These are phyloP conservation scores for Bucco capensis DNA, from an alignment of 2,113 vertebrate species.

Conservation along the genomic window DNA sequence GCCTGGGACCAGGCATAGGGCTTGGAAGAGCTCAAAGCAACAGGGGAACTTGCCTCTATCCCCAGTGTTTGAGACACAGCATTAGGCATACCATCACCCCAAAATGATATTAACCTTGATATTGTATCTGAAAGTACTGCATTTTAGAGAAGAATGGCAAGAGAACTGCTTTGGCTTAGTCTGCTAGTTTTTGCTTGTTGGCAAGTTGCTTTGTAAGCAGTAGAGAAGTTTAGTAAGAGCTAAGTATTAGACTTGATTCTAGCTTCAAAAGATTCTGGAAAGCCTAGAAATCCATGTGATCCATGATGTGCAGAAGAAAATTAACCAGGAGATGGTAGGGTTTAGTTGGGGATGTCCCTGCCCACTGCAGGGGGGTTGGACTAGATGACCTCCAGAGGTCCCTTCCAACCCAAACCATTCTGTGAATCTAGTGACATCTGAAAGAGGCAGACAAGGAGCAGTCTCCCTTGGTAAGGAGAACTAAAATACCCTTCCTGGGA, in stretches of 20 bases:
- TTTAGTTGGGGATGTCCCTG: no score
- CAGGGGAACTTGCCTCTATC: not conserved
- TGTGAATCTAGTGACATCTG: conserved; percentile 70
- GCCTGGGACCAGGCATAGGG: not conserved
- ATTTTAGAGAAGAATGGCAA: not conserved
- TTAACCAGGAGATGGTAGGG: conserved; percentile 66
- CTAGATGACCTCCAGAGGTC: no score
- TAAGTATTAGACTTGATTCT: not conserved
- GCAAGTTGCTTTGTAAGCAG: not conserved
- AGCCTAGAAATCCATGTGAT: conserved; percentile 77
- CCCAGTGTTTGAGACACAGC: not conserved
- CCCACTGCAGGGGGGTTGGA: no score
- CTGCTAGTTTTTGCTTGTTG: not conserved
- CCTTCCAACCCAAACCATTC: no score
- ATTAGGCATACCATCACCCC: not conserved
- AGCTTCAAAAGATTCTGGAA: conserved; percentile 81
- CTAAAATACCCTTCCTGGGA: not conserved
- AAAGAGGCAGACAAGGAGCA: conserved; percentile 61
- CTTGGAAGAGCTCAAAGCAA: not conserved
- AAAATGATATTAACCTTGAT: not conserved
- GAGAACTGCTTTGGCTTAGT: not conserved
- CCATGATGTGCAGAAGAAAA: conserved; percentile 69
- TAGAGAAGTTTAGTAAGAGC: not conserved
- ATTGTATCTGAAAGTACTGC: not conserved
- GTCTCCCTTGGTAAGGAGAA: conserved; percentile 69